phyloP scores from a whole-genome alignment of 2,888 invertebrate genomes.

The Tholera decimalis region DNA sequence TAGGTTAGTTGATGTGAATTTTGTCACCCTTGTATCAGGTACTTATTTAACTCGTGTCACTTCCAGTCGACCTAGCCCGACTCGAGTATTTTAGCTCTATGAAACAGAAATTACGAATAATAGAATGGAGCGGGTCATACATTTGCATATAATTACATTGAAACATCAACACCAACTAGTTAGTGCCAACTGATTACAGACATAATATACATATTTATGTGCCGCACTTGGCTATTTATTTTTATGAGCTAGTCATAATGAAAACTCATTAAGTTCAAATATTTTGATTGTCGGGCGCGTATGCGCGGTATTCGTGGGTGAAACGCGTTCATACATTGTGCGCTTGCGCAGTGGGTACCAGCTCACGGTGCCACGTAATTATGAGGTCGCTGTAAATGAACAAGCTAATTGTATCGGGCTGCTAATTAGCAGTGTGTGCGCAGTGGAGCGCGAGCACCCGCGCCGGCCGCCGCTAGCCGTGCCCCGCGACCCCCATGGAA shows the following conservation, averaged over 20 bases:
- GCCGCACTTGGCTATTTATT: constrained; percentile 44
- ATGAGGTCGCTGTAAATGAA: constrained; percentile 49
- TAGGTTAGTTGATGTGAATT: no score
- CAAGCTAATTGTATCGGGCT: constrained; percentile 60
- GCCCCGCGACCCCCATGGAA: constrained; percentile 9
- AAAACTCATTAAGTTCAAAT: constrained; percentile 64
- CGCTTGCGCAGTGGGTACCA: constrained; percentile 16
- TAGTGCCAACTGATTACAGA: constrained; percentile 25
- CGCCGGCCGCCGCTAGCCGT: neutral
- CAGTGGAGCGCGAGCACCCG: constrained; percentile 40
- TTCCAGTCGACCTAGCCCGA: neutral
- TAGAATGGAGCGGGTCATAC: neutral
- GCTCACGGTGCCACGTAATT: constrained; percentile 15
- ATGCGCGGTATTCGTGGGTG: constrained; percentile 56
- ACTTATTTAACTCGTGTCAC: neutral
- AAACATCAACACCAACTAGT: constrained; percentile 5
- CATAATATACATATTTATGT: constrained; percentile 50
- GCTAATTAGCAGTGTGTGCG: constrained; percentile 59
- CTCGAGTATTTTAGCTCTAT: neutral
- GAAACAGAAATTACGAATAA: neutral
- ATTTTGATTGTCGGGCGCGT: constrained; percentile 59
- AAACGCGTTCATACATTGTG: constrained; percentile 39
- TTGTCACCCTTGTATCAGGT: no score
- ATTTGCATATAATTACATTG: constrained; percentile 8
- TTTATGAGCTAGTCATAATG: constrained; percentile 64